These are phyloP conservation scores for Melanotaenia parkinsoni DNA, from an alignment of 2,797 vertebrate genomes.

Conservation along the genomic window DNA sequence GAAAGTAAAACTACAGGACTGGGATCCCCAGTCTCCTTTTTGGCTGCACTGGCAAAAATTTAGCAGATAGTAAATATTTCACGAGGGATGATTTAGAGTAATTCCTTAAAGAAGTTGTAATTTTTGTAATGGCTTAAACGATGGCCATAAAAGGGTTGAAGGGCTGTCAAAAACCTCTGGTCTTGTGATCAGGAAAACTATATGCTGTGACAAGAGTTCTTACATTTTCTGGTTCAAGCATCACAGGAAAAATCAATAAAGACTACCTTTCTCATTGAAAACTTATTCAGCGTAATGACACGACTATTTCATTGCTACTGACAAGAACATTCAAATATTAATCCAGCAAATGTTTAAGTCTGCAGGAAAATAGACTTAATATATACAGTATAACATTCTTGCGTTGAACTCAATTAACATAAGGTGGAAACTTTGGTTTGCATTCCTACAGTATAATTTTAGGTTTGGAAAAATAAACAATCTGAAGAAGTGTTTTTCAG, in stretches of 20 bases:
- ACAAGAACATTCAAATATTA: constrained; percentile 29
- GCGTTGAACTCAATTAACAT: not conserved
- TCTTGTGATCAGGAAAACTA: constrained; percentile 58
- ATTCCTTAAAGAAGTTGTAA: constrained; percentile 62
- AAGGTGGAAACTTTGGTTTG: no score
- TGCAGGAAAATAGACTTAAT: not conserved
- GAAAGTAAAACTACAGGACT: constrained; percentile 16
- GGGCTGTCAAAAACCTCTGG: constrained; percentile 60
- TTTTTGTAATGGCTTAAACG: constrained; percentile 53
- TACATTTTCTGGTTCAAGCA: constrained; percentile 41
- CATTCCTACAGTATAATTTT: no score
- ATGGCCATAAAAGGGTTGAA: constrained; percentile 42
- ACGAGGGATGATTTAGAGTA: constrained; percentile 62
- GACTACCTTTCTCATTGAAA: constrained; percentile 36
- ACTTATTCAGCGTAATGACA: constrained; percentile 28
- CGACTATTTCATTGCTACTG: constrained; percentile 28
- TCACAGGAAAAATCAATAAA: constrained; percentile 57
- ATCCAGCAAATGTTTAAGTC: not conserved
- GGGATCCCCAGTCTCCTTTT: constrained; percentile 59
- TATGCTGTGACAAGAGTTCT: constrained; percentile 52
- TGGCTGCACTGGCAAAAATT: constrained; percentile 63
- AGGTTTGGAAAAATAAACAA: no score
- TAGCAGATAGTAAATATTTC: constrained; percentile 74
- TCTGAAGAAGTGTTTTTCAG: no score
- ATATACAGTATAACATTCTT: not conserved